phyloP scores from a whole-genome alignment of 2,113 vertebrate genomes.

The Excalfactoria chinensis region DNA sequence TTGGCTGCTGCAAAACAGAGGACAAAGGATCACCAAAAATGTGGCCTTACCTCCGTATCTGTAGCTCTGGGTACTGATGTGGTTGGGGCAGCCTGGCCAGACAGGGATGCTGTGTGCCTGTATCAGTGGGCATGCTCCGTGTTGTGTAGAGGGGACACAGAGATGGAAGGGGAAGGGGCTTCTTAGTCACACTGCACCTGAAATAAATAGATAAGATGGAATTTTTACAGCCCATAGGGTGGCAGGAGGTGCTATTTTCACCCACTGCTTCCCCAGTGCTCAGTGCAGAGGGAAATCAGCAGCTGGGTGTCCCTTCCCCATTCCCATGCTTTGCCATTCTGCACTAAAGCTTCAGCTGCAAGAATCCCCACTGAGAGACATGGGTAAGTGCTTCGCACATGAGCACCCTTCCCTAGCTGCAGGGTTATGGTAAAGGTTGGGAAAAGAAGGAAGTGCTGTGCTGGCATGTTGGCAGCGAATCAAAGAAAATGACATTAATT shows the following conservation, averaged over 20 bases:
- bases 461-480: conserved; percentile 69
- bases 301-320: not conserved
- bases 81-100: accelerated
- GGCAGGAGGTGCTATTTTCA: not conserved
- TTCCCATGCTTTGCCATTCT: not conserved
- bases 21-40: not conserved
- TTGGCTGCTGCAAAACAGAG: not conserved
- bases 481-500: conserved; percentile 69
- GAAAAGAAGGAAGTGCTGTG: conserved; percentile 40
- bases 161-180: not conserved
- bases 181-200: not conserved
- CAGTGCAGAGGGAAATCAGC: not conserved
- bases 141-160: not conserved
- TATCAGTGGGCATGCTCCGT: accelerated
- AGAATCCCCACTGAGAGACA: not conserved
- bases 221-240: not conserved
- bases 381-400: accelerated
- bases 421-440: conserved; percentile 37
- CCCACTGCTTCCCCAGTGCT: accelerated
- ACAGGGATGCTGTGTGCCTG: accelerated
- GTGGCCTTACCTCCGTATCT: not conserved
- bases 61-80: not conserved
- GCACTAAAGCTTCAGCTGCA: not conserved
- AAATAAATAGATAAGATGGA: not conserved
- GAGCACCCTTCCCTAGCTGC: conserved; percentile 26